Percentiles rank a stretch among this genome's conserved stretches.
Conservation (phyloP, 1,140 invertebrate genomes). For the Oppia nitens region DNA sequence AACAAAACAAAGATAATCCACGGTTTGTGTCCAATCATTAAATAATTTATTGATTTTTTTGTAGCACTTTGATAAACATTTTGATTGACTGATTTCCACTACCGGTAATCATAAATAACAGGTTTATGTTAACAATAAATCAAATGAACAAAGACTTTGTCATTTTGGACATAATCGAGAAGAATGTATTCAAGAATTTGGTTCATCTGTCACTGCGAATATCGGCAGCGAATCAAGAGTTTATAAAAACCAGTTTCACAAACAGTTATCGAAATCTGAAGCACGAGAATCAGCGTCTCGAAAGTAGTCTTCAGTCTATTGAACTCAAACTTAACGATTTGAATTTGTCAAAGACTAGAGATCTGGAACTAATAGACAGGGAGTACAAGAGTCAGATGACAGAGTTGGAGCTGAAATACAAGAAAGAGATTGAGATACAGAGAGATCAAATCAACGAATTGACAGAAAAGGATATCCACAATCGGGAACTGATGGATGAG, state of each 20-base stretch:
- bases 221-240: slow-evolving; percentile 9
- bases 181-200: neutral
- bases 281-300: neutral
- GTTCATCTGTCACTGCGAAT: slow-evolving; percentile 3
- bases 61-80: neutral
- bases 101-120: neutral
- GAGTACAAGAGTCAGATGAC: neutral
- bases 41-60: neutral
- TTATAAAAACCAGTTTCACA: neutral
- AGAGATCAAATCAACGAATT: neutral
- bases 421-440: neutral
- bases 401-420: neutral
- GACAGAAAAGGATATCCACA: neutral
- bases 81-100: too few relatives aligned
- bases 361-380: neutral
- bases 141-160: neutral
- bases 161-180: slow-evolving; percentile 6
- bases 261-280: slow-evolving; percentile 1
- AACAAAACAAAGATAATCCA: neutral
- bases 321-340: neutral
- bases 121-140: neutral
- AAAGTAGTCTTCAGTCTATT: neutral
- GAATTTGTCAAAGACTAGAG: neutral
- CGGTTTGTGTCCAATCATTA: neutral
- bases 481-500: neutral